These are phyloP conservation scores for Crocodylus rhombifer DNA, from an alignment of 2,797 vertebrate species.

Conservation along the genomic window DNA sequence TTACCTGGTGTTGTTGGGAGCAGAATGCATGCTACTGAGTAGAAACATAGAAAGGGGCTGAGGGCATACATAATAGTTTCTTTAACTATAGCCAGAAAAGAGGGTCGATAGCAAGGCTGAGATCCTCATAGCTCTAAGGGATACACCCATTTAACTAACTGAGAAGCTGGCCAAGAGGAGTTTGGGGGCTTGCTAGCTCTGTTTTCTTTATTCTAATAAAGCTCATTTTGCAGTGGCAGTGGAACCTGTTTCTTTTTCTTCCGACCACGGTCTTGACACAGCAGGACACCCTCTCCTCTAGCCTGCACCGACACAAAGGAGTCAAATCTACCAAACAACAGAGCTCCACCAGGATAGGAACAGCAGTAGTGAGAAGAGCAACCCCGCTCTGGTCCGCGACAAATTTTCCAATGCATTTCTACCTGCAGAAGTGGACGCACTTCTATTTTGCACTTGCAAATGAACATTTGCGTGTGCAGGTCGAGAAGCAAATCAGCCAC, in stretches of 20 bases:
- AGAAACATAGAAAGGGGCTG: not conserved
- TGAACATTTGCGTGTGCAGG: not conserved
- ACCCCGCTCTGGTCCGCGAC: too few species aligned
- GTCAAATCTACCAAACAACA: not conserved
- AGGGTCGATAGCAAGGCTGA: not conserved
- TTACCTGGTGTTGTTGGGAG: not conserved
- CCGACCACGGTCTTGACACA: not conserved
- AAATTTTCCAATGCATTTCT: too few species aligned
- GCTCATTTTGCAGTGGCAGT: not conserved
- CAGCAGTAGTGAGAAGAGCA: accelerated
- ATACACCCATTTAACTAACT: not conserved
- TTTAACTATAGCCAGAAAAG: not conserved
- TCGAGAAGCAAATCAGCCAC: not conserved
- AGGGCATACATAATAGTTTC: accelerated
- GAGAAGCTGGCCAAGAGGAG: not conserved
- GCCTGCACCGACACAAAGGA: not conserved
- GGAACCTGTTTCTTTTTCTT: not conserved
- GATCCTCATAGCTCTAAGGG: not conserved
- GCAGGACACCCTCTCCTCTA: not conserved
- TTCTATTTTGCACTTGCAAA: not conserved
- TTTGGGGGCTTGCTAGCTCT: not conserved
- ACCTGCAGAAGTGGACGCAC: not conserved
- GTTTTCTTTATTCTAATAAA: not conserved
- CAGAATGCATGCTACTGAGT: not conserved
- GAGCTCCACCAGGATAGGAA: not conserved